Percentiles rank a stretch among this genome's conserved stretches.
These are phyloP conservation scores for Zosterops lateralis DNA, from an alignment of 2,113 vertebrate species.

Conservation along the genomic window DNA sequence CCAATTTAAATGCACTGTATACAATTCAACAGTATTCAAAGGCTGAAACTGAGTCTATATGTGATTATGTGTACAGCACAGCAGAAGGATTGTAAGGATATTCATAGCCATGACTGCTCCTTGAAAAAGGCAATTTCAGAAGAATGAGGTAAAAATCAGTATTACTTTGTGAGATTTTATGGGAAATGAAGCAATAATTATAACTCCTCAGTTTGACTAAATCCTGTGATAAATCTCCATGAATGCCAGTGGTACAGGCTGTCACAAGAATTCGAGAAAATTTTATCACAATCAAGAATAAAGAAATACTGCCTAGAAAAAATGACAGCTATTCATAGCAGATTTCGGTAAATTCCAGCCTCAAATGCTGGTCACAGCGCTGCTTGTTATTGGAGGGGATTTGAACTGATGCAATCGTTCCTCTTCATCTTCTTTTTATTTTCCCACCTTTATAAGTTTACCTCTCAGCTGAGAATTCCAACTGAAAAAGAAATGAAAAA, in stretches of 20 bases:
- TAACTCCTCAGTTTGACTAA: neutral
- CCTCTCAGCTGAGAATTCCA: constrained; percentile 49
- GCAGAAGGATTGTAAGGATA: neutral
- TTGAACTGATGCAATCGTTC: constrained; percentile 23
- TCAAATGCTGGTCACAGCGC: neutral
- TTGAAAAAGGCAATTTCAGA: neutral
- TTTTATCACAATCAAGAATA: neutral
- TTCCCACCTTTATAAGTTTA: constrained; percentile 31
- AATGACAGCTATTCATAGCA: neutral
- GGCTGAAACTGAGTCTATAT: neutral
- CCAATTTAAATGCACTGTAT: neutral
- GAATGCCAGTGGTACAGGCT: neutral
- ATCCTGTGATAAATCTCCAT: neutral
- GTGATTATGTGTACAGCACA: neutral
- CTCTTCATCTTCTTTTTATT: constrained; percentile 46
- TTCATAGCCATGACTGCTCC: neutral
- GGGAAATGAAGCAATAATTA: constrained; percentile 5
- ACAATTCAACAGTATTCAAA: neutral
- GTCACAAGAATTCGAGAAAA: neutral
- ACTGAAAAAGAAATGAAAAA: constrained; percentile 38
- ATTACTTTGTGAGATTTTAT: neutral
- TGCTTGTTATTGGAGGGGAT: constrained; percentile 17
- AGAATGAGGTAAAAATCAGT: neutral
- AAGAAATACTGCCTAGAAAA: neutral
- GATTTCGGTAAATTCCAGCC: neutral